Evolutionary conservation across 1,140 invertebrate species (phyloP).

Genomic region (Lasioglossum albipes): DNA sequence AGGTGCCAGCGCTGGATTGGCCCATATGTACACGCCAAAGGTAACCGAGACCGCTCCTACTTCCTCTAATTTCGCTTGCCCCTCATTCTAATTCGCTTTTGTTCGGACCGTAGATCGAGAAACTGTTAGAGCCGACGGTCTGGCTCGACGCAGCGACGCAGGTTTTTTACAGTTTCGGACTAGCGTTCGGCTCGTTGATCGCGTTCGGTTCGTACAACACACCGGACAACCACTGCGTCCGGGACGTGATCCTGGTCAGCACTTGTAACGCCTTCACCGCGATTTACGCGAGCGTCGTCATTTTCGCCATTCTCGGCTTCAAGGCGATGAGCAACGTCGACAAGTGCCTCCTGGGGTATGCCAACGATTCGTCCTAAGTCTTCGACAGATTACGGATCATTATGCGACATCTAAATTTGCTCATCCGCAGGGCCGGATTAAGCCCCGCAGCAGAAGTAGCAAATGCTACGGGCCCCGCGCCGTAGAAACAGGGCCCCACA

Average conservation of each 20-base stretch:
- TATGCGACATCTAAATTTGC: no score
- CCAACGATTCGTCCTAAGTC: neutral
- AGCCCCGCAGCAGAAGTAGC: no score
- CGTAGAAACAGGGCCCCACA: no score
- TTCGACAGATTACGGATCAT: no score
- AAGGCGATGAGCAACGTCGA: conserved; percentile 91
- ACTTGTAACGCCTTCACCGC: conserved; percentile 95
- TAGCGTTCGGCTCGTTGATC: conserved; percentile 95
- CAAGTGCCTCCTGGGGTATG: conserved; percentile 88
- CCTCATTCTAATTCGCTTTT: neutral
- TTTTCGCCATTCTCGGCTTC: conserved; percentile 93
- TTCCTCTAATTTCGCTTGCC: conserved; percentile 49
- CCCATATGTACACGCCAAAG: conserved; percentile 96
- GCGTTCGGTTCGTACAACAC: conserved; percentile 95
- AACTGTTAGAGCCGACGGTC: conserved; percentile 88
- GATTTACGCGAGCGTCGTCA: conserved; percentile 95
- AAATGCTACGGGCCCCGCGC: no score
- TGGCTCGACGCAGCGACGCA: conserved; percentile 97
- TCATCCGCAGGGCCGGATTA: no score
- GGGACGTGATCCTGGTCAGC: conserved; percentile 94
- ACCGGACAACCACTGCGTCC: conserved; percentile 93
- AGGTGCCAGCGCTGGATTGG: conserved; percentile 92
- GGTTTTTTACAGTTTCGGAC: conserved; percentile 96
- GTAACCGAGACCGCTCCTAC: conserved; percentile 72
- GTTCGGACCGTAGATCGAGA: conserved; percentile 83